phyloP scores from a whole-genome alignment of 2,113 vertebrate genomes.

The Chamaea fasciata region DNA sequence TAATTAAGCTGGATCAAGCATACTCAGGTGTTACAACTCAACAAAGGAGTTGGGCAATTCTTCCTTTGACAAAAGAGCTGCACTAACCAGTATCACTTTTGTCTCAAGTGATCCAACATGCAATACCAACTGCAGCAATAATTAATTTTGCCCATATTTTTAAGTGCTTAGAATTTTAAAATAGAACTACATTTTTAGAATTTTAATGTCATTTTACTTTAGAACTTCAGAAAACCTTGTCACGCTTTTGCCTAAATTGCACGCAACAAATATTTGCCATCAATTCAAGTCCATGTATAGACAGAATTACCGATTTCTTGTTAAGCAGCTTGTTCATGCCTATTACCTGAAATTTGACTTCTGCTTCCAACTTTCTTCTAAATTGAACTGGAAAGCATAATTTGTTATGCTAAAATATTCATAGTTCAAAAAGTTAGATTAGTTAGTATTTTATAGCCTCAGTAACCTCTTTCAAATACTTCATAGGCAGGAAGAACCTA shows the following conservation, averaged over 20 bases:
- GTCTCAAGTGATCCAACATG: background rate
- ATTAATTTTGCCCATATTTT: background rate
- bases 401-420: constrained; percentile 16
- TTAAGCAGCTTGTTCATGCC: background rate
- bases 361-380: background rate
- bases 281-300: background rate
- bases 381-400: background rate
- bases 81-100: background rate
- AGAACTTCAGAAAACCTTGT: background rate
- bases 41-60: constrained; percentile 14
- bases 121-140: background rate
- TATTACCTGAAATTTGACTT: background rate
- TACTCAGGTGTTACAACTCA: background rate
- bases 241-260: background rate
- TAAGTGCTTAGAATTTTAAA: background rate
- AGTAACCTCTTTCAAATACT: background rate
- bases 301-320: background rate
- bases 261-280: background rate
- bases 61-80: background rate
- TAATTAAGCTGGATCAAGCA: constrained; percentile 36
- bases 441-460: background rate
- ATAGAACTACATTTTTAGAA: background rate
- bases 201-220: background rate
- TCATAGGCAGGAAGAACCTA: background rate
- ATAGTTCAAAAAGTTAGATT: background rate